A percentile compares a stretch with the other conserved stretches of the same genome.
Evolutionary conservation across 2,113 vertebrate species (phyloP).

Genomic region (Sapajus apella): DNA sequence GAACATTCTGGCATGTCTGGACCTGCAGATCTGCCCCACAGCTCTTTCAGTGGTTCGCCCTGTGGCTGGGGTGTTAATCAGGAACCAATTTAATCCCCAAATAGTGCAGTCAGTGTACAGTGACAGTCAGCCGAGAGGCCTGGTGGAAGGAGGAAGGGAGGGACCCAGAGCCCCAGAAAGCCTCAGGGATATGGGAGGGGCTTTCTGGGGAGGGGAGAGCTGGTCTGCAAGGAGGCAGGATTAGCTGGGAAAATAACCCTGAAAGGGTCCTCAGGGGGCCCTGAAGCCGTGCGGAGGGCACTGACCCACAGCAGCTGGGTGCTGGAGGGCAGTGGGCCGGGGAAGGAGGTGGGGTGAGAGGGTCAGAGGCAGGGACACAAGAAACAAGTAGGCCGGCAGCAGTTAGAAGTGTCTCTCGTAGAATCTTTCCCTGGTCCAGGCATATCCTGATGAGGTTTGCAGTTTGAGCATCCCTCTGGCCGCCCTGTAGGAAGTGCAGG

Average conservation of each 20-base stretch:
- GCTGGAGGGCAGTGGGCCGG: rapidly evolving
- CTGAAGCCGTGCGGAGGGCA: rapidly evolving
- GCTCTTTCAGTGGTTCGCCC: not conserved
- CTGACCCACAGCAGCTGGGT: rapidly evolving
- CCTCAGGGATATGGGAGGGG: rapidly evolving
- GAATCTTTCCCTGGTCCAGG: not conserved
- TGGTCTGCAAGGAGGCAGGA: rapidly evolving
- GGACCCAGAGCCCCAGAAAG: not conserved
- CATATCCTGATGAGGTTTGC: not conserved
- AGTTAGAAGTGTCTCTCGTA: rapidly evolving
- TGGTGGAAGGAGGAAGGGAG: not conserved
- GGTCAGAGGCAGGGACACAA: not conserved
- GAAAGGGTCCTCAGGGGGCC: too few species aligned
- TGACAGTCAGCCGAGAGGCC: not conserved
- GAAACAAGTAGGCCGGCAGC: not conserved
- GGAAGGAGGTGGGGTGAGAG: rapidly evolving
- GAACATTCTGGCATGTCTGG: not conserved
- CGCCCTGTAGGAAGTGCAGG: rapidly evolving
- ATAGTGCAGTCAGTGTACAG: rapidly evolving
- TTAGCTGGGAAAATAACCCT: not conserved
- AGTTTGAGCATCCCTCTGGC: rapidly evolving
- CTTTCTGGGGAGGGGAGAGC: not conserved
- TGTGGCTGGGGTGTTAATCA: not conserved
- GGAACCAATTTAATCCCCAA: not conserved
- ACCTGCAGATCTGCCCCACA: rapidly evolving